Base-by-base conservation (phyloP, 2,888 invertebrate species). In the Caenorhabditis wallacei region DNA sequence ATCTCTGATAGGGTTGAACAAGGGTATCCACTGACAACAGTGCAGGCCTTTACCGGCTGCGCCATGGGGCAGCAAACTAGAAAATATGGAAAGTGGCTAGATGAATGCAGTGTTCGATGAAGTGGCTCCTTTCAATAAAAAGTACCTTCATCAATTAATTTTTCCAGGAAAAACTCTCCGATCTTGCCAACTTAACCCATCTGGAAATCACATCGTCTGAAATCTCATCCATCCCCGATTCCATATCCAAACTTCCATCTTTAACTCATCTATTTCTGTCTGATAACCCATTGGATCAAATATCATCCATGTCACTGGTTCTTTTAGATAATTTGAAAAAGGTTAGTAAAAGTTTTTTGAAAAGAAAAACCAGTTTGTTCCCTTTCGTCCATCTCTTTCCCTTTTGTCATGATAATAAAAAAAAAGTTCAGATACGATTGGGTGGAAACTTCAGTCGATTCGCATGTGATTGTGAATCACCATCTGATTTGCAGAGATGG, bases 401-500 rank as follows among this genome's bases (percentile, higher is more conserved):
- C n/a, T 24, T 57, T 26, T 40, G 3, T 22, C 16, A 20, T 70
- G 46, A 24, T n/a, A 71, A 48, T 51, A 59, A 35, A 13, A 26
- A 57, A 18, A 57, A 51, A 22, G 48, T 26, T 71, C 63, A 85
- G 84, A 59, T 85, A 56, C 70, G 78, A 43, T 40, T 86, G 22
- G 85, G 85, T n/a, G 85, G 85, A 11, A 86, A 86, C 56, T 78
- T 70, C 26, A 80, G 68, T 37, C 20, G 69, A 30, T 85, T 82
- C 53, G 61, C 72, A n/a, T 88, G 88, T 63, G 82, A 86, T 54
- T 88, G 88, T 68, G 82, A 82, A 13, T 46, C 78, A n/a, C 88
- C 88, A 8, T 66, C 85, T 1, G 80, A 85, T 40, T 68, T 88
- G 22, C 88, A 88, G 51, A 68, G 80, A 57, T 88, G 88, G 88